phyloP scores from a whole-genome alignment of 2,113 vertebrate species.

The Tetraodon nigroviridis region DNA sequence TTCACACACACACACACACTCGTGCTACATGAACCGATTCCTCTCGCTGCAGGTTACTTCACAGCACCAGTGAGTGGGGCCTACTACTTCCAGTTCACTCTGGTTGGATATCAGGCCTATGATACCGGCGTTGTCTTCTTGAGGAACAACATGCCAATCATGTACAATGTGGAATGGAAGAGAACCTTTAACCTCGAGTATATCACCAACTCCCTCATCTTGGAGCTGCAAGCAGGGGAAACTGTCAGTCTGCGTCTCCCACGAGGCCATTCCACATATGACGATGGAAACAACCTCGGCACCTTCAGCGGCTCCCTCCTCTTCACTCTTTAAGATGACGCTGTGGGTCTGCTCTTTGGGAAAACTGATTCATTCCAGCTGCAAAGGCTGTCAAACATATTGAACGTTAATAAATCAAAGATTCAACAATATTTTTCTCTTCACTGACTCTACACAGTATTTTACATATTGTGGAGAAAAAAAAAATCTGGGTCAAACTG shows the following conservation, averaged over 20 bases:
- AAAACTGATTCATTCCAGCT: too few species aligned
- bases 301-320: constrained; percentile 21
- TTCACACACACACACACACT: not conserved
- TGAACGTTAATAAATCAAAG: too few species aligned
- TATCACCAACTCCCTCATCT: constrained; percentile 8
- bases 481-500: too few species aligned
- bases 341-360: constrained; percentile 1
- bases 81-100: constrained; percentile 15
- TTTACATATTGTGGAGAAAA: too few species aligned
- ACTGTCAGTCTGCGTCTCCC: constrained; percentile 7
- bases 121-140: not conserved
- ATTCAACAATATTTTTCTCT: too few species aligned
- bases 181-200: not conserved
- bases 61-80: constrained; percentile 21
- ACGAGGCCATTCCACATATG: not conserved
- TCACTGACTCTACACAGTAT: too few species aligned
- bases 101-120: not conserved
- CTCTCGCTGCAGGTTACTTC: constrained; percentile 18
- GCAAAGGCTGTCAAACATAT: too few species aligned
- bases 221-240: constrained; percentile 20
- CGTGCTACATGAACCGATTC: not conserved
- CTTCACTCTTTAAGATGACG: not conserved
- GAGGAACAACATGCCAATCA: constrained; percentile 1
- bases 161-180: not conserved
- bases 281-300: not conserved